phyloP scores from a whole-genome alignment of 2,888 invertebrate genomes.

The Harpagoxenus sublaevis region DNA sequence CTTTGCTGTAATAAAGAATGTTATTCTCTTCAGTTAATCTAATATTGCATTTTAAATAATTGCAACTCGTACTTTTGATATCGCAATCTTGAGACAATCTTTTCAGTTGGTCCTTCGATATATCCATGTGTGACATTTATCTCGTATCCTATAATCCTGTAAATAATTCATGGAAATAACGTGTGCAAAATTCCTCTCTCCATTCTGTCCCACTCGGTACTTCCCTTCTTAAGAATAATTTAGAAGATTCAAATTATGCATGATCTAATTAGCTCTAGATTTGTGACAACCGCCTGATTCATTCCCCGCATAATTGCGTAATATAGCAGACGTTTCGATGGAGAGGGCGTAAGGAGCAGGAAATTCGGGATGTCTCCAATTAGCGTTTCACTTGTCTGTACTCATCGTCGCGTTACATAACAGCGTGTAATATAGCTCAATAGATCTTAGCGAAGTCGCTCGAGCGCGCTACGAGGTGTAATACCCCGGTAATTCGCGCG shows the following conservation, averaged over 20 bases:
- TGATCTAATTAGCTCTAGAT: background rate
- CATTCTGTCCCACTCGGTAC: background rate
- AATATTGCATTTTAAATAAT: background rate
- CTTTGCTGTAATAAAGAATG: background rate
- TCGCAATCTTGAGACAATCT: background rate
- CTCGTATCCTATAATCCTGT: background rate
- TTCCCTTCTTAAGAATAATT: background rate
- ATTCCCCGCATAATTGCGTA: background rate
- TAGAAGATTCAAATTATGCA: background rate
- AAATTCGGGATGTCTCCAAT: slow-evolving; percentile 26
- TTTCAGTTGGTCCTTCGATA: background rate
- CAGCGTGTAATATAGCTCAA: slow-evolving; percentile 39
- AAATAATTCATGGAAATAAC: slow-evolving; percentile 8
- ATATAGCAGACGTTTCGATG: background rate
- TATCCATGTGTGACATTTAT: background rate
- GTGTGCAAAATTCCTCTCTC: background rate
- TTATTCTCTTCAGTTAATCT: background rate
- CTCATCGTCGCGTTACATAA: slow-evolving; percentile 16
- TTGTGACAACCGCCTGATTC: slow-evolving; percentile 13
- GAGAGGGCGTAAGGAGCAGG: background rate
- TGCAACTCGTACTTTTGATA: background rate
- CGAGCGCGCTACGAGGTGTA: slow-evolving; percentile 39
- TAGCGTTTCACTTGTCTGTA: slow-evolving; percentile 35
- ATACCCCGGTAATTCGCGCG: slow-evolving; percentile 40
- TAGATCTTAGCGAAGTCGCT: slow-evolving; percentile 42